Conservation (phyloP, 2,888 invertebrate species). For the Lysandra bellargus region DNA sequence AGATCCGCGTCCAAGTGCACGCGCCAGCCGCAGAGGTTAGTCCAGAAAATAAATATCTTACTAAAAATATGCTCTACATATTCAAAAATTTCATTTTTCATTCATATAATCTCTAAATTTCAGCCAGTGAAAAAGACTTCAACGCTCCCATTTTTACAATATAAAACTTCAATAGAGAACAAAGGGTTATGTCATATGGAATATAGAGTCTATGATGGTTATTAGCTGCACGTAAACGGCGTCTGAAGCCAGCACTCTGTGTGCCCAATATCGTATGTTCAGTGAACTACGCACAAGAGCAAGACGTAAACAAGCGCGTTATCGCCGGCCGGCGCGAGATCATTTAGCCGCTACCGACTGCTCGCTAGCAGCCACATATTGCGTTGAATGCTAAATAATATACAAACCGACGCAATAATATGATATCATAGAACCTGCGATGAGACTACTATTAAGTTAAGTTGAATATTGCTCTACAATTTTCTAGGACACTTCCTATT, state of each 20-base stretch:
- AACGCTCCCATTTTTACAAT: neutral
- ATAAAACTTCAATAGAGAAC: neutral
- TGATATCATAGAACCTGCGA: neutral
- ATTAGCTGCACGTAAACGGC: conserved; percentile 34
- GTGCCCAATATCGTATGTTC: conserved; percentile 13
- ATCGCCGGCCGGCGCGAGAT: conserved; percentile 44
- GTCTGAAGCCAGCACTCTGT: conserved; percentile 34
- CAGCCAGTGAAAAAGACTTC: neutral
- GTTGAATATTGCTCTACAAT: conserved; percentile 33
- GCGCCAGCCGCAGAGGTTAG: conserved; percentile 89
- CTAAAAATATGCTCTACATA: neutral
- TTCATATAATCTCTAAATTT: neutral
- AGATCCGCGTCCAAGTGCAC: conserved; percentile 88
- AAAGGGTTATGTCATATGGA: neutral
- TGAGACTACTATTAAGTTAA: neutral
- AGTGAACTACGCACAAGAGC: conserved; percentile 28
- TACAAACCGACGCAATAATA: conserved; percentile 38
- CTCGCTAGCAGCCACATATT: conserved; percentile 39
- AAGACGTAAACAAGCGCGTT: conserved; percentile 38
- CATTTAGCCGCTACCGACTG: conserved; percentile 38
- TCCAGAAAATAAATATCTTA: conserved; percentile 41
- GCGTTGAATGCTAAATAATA: conserved; percentile 36
- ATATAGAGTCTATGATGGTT: neutral
- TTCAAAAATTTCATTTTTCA: neutral
- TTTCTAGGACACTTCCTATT: conserved; percentile 20